Conservation (phyloP, 2,113 vertebrate genomes). For the Centropus unirufus region DNA sequence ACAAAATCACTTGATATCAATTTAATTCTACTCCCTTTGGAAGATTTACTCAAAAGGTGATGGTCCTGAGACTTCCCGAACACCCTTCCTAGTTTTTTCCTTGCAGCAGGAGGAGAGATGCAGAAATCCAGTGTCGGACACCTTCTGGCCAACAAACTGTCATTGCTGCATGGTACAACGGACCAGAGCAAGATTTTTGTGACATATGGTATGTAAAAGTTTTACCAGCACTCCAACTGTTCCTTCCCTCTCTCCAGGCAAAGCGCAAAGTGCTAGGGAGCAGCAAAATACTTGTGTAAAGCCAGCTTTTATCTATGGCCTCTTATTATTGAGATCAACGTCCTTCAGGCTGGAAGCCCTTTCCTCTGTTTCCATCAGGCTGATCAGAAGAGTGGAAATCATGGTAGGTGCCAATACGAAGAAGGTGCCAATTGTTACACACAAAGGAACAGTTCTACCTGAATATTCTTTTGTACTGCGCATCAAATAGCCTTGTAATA, state of each 20-base stretch:
- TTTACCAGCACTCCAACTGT: not conserved
- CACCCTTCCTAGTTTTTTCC: not conserved
- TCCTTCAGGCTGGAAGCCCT: not conserved
- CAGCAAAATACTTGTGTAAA: not conserved
- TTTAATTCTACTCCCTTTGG: not conserved
- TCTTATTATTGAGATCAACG: not conserved
- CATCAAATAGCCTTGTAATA: slow-evolving; percentile 66
- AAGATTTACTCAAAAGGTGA: not conserved
- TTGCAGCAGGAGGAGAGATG: not conserved
- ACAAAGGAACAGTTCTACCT: slow-evolving; percentile 4
- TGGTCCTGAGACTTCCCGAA: not conserved
- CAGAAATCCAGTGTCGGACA: not conserved
- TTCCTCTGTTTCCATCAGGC: not conserved
- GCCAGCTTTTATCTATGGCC: not conserved
- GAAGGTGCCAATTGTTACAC: not conserved
- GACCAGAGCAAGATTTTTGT: not conserved
- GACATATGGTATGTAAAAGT: not conserved
- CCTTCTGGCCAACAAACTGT: not conserved
- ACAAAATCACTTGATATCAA: not conserved
- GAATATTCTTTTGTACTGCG: slow-evolving; percentile 58
- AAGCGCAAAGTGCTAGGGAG: not conserved
- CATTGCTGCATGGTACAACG: fast-evolving
- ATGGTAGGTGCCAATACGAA: not conserved
- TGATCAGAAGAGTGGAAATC: not conserved
- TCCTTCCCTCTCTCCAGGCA: not conserved